phyloP scores from a whole-genome alignment of 2,888 invertebrate species.

The Flexamia atlantica region DNA sequence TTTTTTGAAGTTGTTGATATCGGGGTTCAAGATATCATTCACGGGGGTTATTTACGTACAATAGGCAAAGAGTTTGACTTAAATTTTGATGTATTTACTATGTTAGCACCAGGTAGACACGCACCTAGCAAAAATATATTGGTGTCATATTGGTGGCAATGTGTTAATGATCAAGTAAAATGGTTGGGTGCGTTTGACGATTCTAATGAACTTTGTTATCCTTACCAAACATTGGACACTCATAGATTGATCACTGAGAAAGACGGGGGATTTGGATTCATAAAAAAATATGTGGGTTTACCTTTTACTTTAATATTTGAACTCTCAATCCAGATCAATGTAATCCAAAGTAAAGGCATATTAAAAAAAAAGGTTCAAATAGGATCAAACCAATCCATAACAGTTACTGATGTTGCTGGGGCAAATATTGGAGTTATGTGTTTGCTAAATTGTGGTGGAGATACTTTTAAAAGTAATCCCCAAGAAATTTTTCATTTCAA shows the following conservation, averaged over 20 bases:
- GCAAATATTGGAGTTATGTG: not conserved
- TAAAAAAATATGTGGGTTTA: too few relatives aligned
- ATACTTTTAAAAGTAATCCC: not conserved
- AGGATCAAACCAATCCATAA: not conserved
- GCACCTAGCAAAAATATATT: too few relatives aligned
- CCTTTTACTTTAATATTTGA: not conserved
- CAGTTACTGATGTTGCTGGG: not conserved
- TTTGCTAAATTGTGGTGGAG: slow-evolving; percentile 1
- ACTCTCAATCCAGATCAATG: not conserved
- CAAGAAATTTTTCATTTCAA: not conserved
- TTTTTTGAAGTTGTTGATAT: too few relatives aligned
- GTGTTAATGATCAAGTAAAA: too few relatives aligned
- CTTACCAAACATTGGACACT: not conserved
- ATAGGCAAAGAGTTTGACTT: too few relatives aligned
- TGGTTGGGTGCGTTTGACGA: too few relatives aligned
- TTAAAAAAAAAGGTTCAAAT: not conserved
- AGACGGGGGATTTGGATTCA: too few relatives aligned
- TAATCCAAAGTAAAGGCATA: not conserved
- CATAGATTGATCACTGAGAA: not conserved
- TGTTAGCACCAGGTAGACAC: too few relatives aligned
- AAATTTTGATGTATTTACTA: too few relatives aligned
- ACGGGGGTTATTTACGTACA: too few relatives aligned
- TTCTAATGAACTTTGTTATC: not conserved
- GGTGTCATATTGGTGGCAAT: too few relatives aligned
- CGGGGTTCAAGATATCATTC: too few relatives aligned